Conservation (phyloP, 2,113 vertebrate genomes). For the Dasypus novemcinctus region DNA sequence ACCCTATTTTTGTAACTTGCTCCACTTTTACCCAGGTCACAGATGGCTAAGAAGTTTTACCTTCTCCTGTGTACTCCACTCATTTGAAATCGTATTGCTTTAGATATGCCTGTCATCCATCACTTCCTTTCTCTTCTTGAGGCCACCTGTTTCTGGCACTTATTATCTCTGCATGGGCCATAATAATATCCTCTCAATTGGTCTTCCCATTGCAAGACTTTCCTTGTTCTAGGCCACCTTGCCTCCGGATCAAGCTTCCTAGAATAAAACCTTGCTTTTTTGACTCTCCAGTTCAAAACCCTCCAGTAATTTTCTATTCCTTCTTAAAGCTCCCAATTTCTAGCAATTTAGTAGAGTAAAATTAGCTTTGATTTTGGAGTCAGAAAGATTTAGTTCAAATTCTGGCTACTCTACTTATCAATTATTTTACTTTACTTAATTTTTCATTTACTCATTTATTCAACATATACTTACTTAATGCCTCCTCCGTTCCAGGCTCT, state of each 20-base stretch:
- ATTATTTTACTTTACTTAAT: slow-evolving; percentile 13
- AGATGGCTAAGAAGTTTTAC: not conserved
- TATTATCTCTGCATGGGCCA: not conserved
- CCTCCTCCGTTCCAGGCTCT: not conserved
- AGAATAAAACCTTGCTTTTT: not conserved
- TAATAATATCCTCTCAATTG: not conserved
- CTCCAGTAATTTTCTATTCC: not conserved
- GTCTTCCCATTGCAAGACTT: not conserved
- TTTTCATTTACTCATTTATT: slow-evolving; percentile 35
- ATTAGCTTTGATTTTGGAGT: slow-evolving; percentile 19
- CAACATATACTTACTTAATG: not conserved
- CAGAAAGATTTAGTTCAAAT: not conserved
- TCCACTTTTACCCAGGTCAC: not conserved
- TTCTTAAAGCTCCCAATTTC: not conserved
- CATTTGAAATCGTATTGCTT: not conserved
- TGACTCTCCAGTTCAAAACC: not conserved
- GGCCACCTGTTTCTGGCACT: not conserved
- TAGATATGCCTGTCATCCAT: not conserved
- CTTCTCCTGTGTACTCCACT: not conserved
- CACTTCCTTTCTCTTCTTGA: not conserved
- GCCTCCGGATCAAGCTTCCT: not conserved
- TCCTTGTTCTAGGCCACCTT: not conserved
- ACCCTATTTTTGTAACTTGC: not conserved
- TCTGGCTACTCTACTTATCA: not conserved
- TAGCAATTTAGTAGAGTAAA: not conserved